A percentile compares a stretch with the other conserved stretches of the same genome.
Evolutionary conservation across 1,140 invertebrate genomes (phyloP).

Genomic region (Sarcophaga bullata): DNA sequence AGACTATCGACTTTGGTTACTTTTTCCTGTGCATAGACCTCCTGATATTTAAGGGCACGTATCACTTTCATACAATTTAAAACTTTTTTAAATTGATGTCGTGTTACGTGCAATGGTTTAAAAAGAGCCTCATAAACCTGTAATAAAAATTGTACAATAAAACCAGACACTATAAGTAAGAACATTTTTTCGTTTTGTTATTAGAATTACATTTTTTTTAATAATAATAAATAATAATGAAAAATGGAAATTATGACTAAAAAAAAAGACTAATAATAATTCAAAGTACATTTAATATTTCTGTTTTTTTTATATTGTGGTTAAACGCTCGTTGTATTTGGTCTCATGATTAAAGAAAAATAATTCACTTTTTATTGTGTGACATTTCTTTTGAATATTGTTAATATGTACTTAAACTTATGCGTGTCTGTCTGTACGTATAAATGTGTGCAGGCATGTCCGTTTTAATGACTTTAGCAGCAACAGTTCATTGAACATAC

Average conservation of each 20-base stretch:
- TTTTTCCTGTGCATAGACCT: conserved; percentile 89
- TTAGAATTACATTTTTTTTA: neutral
- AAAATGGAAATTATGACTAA: neutral
- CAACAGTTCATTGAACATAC: too few species aligned
- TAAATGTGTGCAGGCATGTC: too few species aligned
- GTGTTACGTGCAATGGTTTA: conserved; percentile 81
- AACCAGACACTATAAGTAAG: too few species aligned
- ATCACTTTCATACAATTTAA: conserved; percentile 82
- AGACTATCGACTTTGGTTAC: conserved; percentile 88
- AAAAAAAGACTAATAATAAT: neutral
- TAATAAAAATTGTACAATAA: conserved; percentile 44
- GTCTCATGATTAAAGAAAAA: too few species aligned
- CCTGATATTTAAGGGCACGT: conserved; percentile 81
- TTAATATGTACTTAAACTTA: too few species aligned
- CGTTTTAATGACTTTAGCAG: too few species aligned
- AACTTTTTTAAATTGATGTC: conserved; percentile 84
- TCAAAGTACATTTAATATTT: neutral
- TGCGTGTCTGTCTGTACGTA: too few species aligned
- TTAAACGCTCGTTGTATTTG: too few species aligned
- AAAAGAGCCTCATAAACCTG: conserved; percentile 86
- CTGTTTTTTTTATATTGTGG: too few species aligned
- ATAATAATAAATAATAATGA: neutral
- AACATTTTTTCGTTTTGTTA: neutral
- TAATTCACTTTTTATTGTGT: too few species aligned
- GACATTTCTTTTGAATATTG: too few species aligned